A percentile compares a stretch with the other conserved stretches of the same genome.
phyloP scores from a whole-genome alignment of 2,888 invertebrate species.

The Eupelmus urozonus region DNA sequence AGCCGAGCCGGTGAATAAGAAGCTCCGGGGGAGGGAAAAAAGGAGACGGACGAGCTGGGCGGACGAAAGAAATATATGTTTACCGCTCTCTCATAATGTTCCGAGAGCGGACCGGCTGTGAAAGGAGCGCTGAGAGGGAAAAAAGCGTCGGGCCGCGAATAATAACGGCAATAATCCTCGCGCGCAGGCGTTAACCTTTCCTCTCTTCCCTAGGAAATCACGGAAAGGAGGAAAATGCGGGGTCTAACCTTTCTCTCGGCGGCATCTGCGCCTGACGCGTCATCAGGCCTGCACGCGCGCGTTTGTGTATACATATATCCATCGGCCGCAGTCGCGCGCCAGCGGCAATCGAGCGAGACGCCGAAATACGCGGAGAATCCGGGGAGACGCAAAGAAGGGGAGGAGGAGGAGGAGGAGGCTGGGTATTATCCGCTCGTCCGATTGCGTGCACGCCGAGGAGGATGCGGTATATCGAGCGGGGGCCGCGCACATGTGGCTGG shows the following conservation, averaged over 20 bases:
- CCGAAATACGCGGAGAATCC: slow-evolving; percentile 2
- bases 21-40: neutral
- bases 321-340: too few species aligned
- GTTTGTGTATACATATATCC: neutral
- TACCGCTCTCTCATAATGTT: slow-evolving; percentile 22
- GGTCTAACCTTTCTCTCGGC: neutral
- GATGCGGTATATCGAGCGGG: neutral
- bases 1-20: too few species aligned
- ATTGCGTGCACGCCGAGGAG: neutral
- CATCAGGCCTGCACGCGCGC: neutral
- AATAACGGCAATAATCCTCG: slow-evolving; percentile 9
- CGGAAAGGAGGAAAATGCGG: neutral
- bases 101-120: neutral
- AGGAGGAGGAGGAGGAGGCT: neutral
- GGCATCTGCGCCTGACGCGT: neutral
- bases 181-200: neutral
- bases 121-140: neutral
- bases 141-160: neutral
- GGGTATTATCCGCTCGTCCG: neutral
- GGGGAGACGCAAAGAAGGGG: neutral
- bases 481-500: neutral
- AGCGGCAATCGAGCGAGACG: neutral
- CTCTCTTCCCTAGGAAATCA: neutral
- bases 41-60: neutral
- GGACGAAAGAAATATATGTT: slow-evolving; percentile 6